Percentiles rank a stretch among this genome's conserved stretches.
Evolutionary conservation across 1,140 invertebrate species (phyloP).

Genomic region (Hermetia illucens): DNA sequence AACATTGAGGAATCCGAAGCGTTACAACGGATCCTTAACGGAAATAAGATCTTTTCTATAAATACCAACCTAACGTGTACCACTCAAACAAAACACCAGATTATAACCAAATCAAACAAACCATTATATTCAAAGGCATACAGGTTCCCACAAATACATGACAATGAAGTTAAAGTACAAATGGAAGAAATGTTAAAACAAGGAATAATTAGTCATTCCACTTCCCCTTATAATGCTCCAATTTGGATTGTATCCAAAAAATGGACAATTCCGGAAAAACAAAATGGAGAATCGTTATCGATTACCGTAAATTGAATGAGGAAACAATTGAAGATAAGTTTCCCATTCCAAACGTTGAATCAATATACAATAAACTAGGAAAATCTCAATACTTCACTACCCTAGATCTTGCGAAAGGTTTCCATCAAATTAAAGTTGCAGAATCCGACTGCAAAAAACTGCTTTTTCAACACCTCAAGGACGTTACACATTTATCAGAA

Average conservation of each 20-base stretch:
- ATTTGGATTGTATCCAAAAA: conserved; percentile 31
- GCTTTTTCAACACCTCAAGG: no score
- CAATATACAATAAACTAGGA: conserved; percentile 21
- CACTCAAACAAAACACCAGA: conserved; percentile 20
- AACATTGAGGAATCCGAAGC: no score
- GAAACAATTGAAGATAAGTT: conserved; percentile 30
- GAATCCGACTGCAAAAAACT: no score
- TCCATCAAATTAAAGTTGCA: conserved; percentile 22
- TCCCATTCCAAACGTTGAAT: conserved; percentile 36
- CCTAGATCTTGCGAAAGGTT: conserved; percentile 19
- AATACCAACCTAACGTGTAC: no score
- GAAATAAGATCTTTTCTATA: no score
- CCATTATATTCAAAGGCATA: conserved; percentile 19
- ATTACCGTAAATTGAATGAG: conserved; percentile 27
- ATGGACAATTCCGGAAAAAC: conserved; percentile 22
- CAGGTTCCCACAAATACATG: conserved; percentile 22
- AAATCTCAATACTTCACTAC: conserved; percentile 19
- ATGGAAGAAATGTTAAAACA: conserved; percentile 23
- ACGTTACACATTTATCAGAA: no score
- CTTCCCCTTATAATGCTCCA: conserved; percentile 22
- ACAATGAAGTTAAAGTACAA: conserved; percentile 19
- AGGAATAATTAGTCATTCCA: conserved; percentile 23
- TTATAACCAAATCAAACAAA: conserved; percentile 11
- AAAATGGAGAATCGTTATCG: conserved; percentile 29
- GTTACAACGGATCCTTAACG: no score